phyloP scores from a whole-genome alignment of 1,140 invertebrate genomes.

The Tetraneura akinire region DNA sequence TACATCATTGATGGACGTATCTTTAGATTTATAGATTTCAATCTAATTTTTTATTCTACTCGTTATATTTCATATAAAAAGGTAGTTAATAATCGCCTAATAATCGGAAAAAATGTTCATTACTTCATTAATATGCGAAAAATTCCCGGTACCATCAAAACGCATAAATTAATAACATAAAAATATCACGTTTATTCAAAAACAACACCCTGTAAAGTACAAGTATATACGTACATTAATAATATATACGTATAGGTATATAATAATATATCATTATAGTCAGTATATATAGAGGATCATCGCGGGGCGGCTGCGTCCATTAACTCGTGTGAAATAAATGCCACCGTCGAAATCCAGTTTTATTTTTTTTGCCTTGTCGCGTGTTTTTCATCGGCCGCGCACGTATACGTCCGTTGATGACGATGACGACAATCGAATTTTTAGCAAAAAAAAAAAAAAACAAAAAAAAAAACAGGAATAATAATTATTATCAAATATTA shows the following conservation, averaged over 20 bases:
- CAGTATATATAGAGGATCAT: neutral
- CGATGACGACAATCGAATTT: slow-evolving; percentile 1
- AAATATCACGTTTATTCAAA: too few species aligned
- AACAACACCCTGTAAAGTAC: too few species aligned
- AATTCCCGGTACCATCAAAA: too few species aligned
- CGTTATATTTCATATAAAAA: too few species aligned
- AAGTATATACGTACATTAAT: too few species aligned
- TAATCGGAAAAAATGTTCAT: too few species aligned
- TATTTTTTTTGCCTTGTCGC: neutral
- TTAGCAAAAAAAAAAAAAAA: neutral
- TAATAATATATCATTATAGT: neutral
- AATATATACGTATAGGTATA: neutral
- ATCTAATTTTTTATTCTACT: too few species aligned
- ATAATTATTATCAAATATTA: neutral
- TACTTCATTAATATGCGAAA: too few species aligned
- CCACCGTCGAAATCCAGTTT: slow-evolving; percentile 36
- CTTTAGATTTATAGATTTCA: too few species aligned
- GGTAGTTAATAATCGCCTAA: too few species aligned
- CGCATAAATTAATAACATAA: too few species aligned
- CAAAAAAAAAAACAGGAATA: slow-evolving; percentile 10
- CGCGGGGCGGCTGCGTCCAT: slow-evolving; percentile 8
- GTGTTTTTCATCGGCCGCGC: neutral
- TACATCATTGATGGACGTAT: too few species aligned
- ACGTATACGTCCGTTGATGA: neutral
- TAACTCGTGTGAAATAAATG: slow-evolving; percentile 21